Evolutionary conservation across 2,888 invertebrate genomes (phyloP).

Genomic region (Sialis fuliginosa): DNA sequence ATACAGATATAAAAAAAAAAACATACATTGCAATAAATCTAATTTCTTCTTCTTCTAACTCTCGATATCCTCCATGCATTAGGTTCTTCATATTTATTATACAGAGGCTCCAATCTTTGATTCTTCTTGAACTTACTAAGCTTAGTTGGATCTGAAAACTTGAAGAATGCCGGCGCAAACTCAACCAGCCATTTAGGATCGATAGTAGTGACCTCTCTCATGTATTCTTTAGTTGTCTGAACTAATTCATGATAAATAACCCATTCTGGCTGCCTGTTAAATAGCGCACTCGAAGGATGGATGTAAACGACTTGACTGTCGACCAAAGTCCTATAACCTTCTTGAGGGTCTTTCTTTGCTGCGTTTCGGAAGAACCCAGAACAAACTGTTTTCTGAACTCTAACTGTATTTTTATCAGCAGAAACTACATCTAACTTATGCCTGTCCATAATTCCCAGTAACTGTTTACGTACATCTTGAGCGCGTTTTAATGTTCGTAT

Average conservation of each 20-base stretch:
- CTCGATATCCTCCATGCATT: constrained; percentile 98
- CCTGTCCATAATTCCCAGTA: constrained; percentile 94
- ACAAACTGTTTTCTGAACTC: constrained; percentile 95
- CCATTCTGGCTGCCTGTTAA: constrained; percentile 98
- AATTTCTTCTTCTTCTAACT: constrained; percentile 74
- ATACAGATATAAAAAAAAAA: too few species aligned
- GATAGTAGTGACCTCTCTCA: constrained; percentile 94
- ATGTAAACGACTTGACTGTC: constrained; percentile 98
- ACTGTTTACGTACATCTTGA: constrained; percentile 94
- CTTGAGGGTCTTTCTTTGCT: constrained; percentile 98
- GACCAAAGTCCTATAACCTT: constrained; percentile 90
- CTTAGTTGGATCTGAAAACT: constrained; percentile 96
- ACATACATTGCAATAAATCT: constrained; percentile 17
- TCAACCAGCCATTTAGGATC: constrained; percentile 98
- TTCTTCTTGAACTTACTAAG: constrained; percentile 98
- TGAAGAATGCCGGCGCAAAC: constrained; percentile 98
- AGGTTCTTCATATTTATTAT: constrained; percentile 98
- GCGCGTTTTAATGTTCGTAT: constrained; percentile 90
- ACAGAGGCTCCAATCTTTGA: constrained; percentile 91
- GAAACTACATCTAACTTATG: constrained; percentile 94
- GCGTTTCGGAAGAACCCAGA: constrained; percentile 98
- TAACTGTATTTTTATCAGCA: constrained; percentile 86
- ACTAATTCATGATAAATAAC: constrained; percentile 98
- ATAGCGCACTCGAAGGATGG: constrained; percentile 94
- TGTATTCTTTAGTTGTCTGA: constrained; percentile 97